Conservation (phyloP, 2,113 vertebrate genomes). For the Agapornis roseicollis region DNA sequence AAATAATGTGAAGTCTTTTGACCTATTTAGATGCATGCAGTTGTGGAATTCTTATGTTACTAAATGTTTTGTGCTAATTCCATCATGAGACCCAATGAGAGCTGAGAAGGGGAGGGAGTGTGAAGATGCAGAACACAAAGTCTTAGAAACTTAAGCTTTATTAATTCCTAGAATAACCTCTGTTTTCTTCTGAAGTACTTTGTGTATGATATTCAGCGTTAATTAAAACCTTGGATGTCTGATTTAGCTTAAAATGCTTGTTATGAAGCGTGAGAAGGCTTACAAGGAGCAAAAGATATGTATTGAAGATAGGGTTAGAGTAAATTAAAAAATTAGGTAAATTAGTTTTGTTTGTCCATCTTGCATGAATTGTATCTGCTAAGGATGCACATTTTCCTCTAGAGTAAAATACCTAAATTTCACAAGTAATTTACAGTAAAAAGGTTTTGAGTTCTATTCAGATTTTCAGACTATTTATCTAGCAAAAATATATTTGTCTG, state of each 20-base stretch:
- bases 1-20: not conserved
- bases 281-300: not conserved
- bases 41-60: not conserved
- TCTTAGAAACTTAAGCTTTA: not conserved
- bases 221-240: not conserved
- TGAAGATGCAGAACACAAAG: not conserved
- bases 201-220: accelerated
- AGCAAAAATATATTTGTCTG: not conserved
- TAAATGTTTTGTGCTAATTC: not conserved
- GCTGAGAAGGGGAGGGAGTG: not conserved
- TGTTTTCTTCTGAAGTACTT: not conserved
- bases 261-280: not conserved
- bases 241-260: not conserved
- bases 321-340: not conserved
- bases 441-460: not conserved
- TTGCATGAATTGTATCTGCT: not conserved
- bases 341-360: not conserved
- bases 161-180: not conserved
- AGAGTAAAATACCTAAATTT: not conserved
- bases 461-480: not conserved
- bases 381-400: not conserved
- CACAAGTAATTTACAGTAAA: not conserved
- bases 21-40: not conserved
- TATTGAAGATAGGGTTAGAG: not conserved
- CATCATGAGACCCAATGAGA: not conserved